Evolutionary conservation across 2,888 invertebrate genomes (phyloP).

Genomic region (Drosophila gaucha): DNA sequence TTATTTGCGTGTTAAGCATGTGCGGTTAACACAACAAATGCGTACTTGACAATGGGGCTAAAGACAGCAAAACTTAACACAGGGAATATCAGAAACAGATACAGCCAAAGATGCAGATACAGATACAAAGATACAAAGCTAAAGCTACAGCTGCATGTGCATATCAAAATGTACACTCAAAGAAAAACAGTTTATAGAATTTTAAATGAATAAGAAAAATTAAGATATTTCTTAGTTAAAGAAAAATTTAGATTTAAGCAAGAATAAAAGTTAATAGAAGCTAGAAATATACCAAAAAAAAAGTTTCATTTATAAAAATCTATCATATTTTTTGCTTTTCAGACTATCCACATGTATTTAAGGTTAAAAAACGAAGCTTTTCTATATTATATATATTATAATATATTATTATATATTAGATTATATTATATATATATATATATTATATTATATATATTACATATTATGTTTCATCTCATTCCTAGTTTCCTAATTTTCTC

Average conservation of each 20-base stretch:
- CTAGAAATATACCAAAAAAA: neutral
- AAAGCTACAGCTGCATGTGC: neutral
- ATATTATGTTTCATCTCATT: neutral
- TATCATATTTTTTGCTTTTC: no score
- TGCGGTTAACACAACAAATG: constrained; percentile 63
- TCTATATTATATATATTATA: no score
- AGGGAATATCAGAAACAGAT: constrained; percentile 6
- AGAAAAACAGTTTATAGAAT: neutral
- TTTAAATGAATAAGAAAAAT: no score
- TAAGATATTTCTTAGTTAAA: no score
- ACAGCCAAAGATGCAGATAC: no score
- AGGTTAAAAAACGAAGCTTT: no score
- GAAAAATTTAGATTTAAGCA: neutral
- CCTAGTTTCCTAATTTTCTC: neutral
- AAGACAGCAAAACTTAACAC: constrained; percentile 18
- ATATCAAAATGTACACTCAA: neutral
- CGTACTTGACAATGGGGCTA: constrained; percentile 40
- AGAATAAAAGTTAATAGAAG: neutral
- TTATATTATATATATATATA: no score
- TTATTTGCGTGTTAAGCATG: constrained; percentile 68
- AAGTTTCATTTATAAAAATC: neutral
- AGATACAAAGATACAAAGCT: neutral
- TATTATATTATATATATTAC: no score
- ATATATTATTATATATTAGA: no score
- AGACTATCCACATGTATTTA: no score